Evolutionary conservation across 1,140 invertebrate genomes (phyloP).

Genomic region (Tetramorium alpestre): DNA sequence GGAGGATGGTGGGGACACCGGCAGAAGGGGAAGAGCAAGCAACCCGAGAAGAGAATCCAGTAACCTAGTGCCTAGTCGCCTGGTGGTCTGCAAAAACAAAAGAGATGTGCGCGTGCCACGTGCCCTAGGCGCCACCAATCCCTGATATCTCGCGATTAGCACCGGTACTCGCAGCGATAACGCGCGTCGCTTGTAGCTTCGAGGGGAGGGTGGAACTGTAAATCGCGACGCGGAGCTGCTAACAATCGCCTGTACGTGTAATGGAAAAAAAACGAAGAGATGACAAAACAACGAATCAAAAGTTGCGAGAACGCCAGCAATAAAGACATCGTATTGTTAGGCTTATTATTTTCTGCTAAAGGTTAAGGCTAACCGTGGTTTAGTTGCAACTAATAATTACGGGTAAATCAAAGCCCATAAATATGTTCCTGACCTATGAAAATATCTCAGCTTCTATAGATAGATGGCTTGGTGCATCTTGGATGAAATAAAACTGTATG

Average conservation of each 20-base stretch:
- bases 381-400: constrained; percentile 8
- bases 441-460: constrained; percentile 19
- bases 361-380: constrained; percentile 25
- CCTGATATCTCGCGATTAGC: constrained; percentile 67
- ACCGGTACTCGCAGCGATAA: constrained; percentile 52
- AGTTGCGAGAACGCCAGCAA: neutral
- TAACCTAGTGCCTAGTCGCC: constrained; percentile 84
- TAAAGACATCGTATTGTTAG: neutral
- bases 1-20: constrained; percentile 70
- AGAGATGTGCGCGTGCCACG: constrained; percentile 82
- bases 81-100: constrained; percentile 84
- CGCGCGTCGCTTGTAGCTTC: neutral
- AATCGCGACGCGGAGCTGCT: neutral
- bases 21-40: constrained; percentile 72
- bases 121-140: constrained; percentile 75
- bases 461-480: neutral
- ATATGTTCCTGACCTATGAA: constrained; percentile 20
- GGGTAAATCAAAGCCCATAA: constrained; percentile 6
- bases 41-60: constrained; percentile 80
- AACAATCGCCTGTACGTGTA: neutral
- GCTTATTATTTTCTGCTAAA: constrained; percentile 8
- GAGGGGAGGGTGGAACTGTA: neutral
- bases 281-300: neutral
- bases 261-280: neutral
- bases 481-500: neutral